Evolutionary conservation across 92 coral and sea anemone genomes (phyloP), one percentile per base, ranked within the genome.

Genomic region (Porites evermanni): DNA sequence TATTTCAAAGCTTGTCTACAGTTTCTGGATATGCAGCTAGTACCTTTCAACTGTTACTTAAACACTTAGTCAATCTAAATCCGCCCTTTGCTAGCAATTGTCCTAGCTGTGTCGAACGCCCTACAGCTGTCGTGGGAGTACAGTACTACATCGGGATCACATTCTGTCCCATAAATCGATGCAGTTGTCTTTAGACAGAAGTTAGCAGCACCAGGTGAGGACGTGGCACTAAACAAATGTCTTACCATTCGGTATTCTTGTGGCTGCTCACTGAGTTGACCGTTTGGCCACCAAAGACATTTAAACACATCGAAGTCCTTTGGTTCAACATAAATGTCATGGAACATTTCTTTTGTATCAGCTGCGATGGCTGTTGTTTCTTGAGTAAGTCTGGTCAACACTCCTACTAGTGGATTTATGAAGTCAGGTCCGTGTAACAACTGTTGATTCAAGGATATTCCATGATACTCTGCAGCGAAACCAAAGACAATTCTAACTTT

Each of bases 241-340:
- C 74, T 90, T 18, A 77, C 81, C 92, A 89, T 89, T 20, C 89
- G 82, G 69, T 89, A 89, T 44, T 89, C 92, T 70, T 78, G 85
- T 16, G 88, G 79, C 20, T 89, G 89, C n/a, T 79, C 61, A 26
- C 78, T 44, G 72, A 89, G 58, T 73, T 89, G 64, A 3, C 80
- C 77, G 60, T 84, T 72, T 13, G 85, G 85, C 92, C 92, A 83
- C 92, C 89, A 89, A 61, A 89, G 81, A 54, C 85, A 89, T 38
- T 89, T 68, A 56, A 89, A 79, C 89, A 32, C 2, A 32, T 32
- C 38, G 2, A 32, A 32, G 38, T 1, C 26, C 26, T 24, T 24
- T 24, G 26, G 26, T 24, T 24, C 38, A 2, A 32, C 38, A 32
- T 32, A 32, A 32, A 32, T 2, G 38, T 32, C 2, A 32, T 32